These are phyloP conservation scores for Lanius ludovicianus DNA, from an alignment of 2,113 vertebrate genomes.

Conservation along the genomic window DNA sequence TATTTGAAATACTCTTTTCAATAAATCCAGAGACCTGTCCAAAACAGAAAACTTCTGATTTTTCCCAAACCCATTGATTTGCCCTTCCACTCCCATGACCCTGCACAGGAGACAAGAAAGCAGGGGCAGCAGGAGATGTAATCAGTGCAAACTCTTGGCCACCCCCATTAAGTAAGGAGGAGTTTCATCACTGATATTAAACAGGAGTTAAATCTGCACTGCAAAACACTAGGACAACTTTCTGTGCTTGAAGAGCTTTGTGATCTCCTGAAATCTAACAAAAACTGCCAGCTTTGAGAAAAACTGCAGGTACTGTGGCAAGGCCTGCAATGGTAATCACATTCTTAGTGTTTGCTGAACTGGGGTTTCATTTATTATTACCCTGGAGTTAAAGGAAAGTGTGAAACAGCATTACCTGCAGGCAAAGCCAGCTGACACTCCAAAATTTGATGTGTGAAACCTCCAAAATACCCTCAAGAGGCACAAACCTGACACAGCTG, in stretches of 20 bases:
- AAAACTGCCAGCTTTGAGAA: not conserved
- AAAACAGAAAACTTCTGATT: not conserved
- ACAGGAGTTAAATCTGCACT: not conserved
- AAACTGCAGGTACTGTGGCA: not conserved
- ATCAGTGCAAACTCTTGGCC: not conserved
- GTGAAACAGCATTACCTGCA: not conserved
- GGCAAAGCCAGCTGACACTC: rapidly evolving
- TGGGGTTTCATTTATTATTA: not conserved
- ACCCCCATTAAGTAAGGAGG: not conserved
- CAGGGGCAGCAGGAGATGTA: not conserved
- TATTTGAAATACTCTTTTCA: conserved; percentile 13
- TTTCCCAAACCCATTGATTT: not conserved
- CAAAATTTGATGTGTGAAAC: not conserved
- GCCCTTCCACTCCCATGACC: not conserved
- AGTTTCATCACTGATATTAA: not conserved
- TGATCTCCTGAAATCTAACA: not conserved
- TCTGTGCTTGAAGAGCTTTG: not conserved
- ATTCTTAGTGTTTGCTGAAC: not conserved
- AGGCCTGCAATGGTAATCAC: not conserved
- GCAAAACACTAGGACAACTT: not conserved
- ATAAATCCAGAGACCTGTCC: not conserved
- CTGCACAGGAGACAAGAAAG: not conserved
- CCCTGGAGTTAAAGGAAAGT: not conserved
- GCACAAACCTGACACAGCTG: not conserved
- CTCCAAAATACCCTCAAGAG: not conserved